Conservation (phyloP, 2,113 vertebrate species). For the Catharus bicknelli region DNA sequence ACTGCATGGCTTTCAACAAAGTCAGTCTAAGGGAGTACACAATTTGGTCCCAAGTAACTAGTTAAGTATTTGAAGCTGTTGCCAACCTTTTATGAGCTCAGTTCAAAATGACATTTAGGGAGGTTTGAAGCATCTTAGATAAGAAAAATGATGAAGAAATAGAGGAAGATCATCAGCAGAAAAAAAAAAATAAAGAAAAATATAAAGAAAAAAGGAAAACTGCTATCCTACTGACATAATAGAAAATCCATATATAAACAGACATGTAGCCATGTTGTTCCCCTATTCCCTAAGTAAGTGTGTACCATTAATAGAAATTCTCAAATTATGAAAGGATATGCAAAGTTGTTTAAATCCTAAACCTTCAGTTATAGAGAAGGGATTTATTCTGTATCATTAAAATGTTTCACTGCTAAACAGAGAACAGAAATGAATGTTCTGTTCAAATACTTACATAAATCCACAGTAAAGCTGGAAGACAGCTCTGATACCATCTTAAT, state of each 20-base stretch:
- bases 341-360: background rate
- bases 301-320: background rate
- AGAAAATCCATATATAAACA: background rate
- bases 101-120: background rate
- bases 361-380: background rate
- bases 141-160: background rate
- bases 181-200: background rate
- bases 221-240: background rate
- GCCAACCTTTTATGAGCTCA: background rate
- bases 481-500: background rate
- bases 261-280: background rate
- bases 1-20: background rate
- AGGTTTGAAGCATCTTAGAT: background rate
- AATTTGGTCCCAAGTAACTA: background rate
- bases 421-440: background rate
- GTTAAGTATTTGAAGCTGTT: constrained; percentile 19
- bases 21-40: background rate
- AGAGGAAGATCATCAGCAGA: background rate
- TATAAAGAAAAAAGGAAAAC: background rate
- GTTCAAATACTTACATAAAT: constrained; percentile 5
- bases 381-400: constrained; percentile 13
- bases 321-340: background rate
- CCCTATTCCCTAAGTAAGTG: background rate
- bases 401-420: background rate
- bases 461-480: background rate